Base-by-base conservation (phyloP, 1,140 invertebrate species). In the Chironomus tepperi region DNA sequence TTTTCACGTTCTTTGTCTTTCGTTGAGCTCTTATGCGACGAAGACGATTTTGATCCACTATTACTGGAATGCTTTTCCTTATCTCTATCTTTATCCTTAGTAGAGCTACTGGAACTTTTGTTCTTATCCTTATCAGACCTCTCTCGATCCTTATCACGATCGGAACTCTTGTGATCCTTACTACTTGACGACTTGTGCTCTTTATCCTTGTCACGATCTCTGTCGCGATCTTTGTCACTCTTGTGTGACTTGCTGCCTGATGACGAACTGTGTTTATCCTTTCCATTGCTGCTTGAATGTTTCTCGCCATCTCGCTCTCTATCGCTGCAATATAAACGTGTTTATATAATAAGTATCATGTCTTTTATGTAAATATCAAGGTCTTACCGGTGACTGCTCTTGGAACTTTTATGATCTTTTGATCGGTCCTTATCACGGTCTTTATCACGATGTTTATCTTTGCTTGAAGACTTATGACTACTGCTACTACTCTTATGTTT, bases 401-500 rank as follows among this genome's bases (percentile, higher is more conserved):
- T 70, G n/a, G 65, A 70, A 18, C 79, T 78, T 74, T 75, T 79
- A 70, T 76, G 76, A 12, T 74, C 76, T 70, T 74, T 77, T 6
- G 76, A 76, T 42, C 79, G 80, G 6, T 79, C 80, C 24, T 80
- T 82, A 18, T 77, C 77, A 65, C 77, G 80, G 12, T 83, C 84
- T 79, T 85, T 79, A 83, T 84, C 80, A 78, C 85, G 84, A 75
- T 85, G 81, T 75, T 84, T 84, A 74, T 77, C 77, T 67, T 77
- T 74, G 77, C 84, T 89, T 2, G 88, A 89, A 42, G 87, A 89
- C 76, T 88, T 90, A 78, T 88, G 87, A 76, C 87, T 84, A 76
- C 83, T 86, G 79, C 85, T 86, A 77, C 86, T 84, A 74, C 83
- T 84, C 73, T 83, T 83, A 78, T 84, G 81, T 77, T 82, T 85